Evolutionary conservation across 2,888 invertebrate genomes (phyloP).

Genomic region (Disparrhopalites patrizii): DNA sequence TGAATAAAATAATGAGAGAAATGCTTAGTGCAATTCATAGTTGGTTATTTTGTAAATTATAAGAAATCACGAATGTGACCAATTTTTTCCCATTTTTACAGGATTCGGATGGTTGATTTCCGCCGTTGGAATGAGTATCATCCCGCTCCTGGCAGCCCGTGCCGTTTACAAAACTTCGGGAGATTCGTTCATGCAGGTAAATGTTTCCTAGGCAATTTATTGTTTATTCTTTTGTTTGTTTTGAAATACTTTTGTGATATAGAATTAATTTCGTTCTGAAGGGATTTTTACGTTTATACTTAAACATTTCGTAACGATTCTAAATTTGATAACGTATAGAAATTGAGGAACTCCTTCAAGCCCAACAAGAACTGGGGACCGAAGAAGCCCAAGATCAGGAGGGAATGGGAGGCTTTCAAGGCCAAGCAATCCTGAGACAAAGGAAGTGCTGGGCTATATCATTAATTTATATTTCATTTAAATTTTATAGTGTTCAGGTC

Average conservation of each 20-base stretch:
- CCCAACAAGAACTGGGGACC: conserved; percentile 30
- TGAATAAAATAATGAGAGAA: no score
- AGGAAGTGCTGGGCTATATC: not conserved
- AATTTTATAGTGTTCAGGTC: no score
- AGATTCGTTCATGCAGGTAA: not conserved
- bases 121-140: not conserved
- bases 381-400: not conserved
- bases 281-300: no score
- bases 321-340: conserved; percentile 20
- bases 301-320: no score
- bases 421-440: not conserved
- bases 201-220: no score
- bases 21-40: no score
- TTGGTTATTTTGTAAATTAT: no score
- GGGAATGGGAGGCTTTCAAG: conserved; percentile 20
- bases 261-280: no score
- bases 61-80: no score
- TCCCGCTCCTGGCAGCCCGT: not conserved
- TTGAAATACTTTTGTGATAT: no score
- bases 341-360: conserved; percentile 22
- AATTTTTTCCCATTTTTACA: not conserved
- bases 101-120: not conserved
- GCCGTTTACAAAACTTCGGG: not conserved
- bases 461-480: no score
- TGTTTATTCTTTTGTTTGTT: not conserved